Evolutionary conservation across 1,140 invertebrate species (phyloP), one percentile per base, ranked within the genome.

Genomic region (Olivierus martensii): DNA sequence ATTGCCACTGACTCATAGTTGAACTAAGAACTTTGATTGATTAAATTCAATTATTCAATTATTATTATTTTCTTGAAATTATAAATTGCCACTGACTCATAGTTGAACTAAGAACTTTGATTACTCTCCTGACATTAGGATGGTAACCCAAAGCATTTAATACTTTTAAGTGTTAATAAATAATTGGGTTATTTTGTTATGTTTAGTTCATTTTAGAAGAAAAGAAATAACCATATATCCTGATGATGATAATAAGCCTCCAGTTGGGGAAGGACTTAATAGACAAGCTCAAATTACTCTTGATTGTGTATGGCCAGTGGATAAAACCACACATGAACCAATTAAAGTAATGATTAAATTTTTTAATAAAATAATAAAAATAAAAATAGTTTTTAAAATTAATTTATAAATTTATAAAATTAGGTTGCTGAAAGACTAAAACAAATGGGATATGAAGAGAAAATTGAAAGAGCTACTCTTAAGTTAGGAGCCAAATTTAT

Each of bases 261-360:
- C 83, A 0, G 68, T 88, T 7, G 93, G 93, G 0, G 69, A 80
- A 51, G 93, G 86, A 0, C 69, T 99, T 4, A 99, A 99, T 72
- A 76, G 87, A 19, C 79, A 80, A 36, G 94, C 95, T 3, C 83
- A 95, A 67, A 83, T 79, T 15, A 95, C 90, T 0, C 68, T 99
- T 36, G 89, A 97, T 67, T 76, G 85, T 60, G 88, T 99, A 3
- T 99, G 89, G 87, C 94, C 95, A 0, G 71, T 79, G 15, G 87
- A 95, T 67, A 94, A 93, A 71, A 80, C 80, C 2, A 79, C 79
- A 22, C 79, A 82, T 18, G 73, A 80, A 51, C 77, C 82, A 2
- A 87, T 98, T 21, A 90, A 81, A 46, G 84, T 72, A 57, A 53
- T 44, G 14, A 43, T 48, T 51, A 38, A 43, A 28, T 49, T 48